Percentiles rank a stretch among this genome's conserved stretches.
Evolutionary conservation across 1,140 invertebrate species (phyloP).

Genomic region (Drosophila nebulosa): DNA sequence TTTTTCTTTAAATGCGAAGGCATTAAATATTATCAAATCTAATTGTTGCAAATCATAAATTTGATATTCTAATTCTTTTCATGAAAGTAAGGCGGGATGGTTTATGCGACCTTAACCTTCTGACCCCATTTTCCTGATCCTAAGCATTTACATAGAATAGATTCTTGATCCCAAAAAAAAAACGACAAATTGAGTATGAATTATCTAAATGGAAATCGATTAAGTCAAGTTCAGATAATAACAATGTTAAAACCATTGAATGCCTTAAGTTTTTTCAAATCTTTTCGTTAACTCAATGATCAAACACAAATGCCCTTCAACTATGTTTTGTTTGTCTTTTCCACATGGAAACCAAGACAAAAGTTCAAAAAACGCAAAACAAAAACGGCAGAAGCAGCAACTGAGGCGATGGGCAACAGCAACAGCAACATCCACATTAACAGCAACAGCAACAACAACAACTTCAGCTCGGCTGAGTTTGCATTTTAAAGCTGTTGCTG

Average conservation of each 20-base stretch:
- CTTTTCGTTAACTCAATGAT: background rate
- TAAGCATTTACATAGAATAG: too few species aligned
- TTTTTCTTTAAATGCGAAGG: conserved; percentile 2
- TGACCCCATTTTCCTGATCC: too few species aligned
- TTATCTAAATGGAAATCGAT: background rate
- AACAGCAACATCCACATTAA: conserved; percentile 16
- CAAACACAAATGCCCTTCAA: conserved; percentile 3
- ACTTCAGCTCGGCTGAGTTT: conserved; percentile 47
- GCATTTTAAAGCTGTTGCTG: conserved; percentile 67
- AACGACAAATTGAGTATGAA: too few species aligned
- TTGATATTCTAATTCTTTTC: too few species aligned
- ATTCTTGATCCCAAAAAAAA: too few species aligned
- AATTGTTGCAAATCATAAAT: background rate
- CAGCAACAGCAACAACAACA: conserved; percentile 22
- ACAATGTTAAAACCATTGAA: background rate
- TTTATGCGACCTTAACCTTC: too few species aligned
- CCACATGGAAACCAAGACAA: background rate
- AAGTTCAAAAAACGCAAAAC: conserved; percentile 42
- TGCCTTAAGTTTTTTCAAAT: background rate
- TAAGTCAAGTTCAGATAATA: background rate
- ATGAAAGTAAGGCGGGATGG: too few species aligned
- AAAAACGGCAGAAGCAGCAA: conserved; percentile 7
- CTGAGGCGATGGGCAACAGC: background rate
- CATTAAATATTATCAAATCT: background rate
- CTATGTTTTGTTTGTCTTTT: background rate